phyloP scores from a whole-genome alignment of 2,113 vertebrate genomes.

The Paradoxurus hermaphroditus region DNA sequence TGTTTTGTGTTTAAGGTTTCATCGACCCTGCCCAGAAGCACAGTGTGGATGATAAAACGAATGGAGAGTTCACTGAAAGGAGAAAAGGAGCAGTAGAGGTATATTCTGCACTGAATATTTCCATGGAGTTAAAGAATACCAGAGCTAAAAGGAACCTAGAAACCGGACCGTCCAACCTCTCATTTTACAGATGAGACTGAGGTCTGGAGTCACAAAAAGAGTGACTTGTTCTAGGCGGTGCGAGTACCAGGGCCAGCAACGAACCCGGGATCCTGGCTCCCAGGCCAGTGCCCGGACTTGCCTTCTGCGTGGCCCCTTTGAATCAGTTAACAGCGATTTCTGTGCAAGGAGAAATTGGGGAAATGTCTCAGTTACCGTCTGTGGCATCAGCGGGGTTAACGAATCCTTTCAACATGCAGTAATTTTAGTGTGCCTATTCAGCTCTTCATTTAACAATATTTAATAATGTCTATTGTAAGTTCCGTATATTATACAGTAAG shows the following conservation, averaged over 20 bases:
- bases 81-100: neutral
- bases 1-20: neutral
- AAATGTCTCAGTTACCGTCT: neutral
- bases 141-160: neutral
- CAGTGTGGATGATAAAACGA: neutral
- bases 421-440: neutral
- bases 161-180: neutral
- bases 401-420: neutral
- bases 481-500: slow-evolving; percentile 42
- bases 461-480: slow-evolving; percentile 47
- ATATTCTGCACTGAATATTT: neutral
- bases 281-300: neutral
- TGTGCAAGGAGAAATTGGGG: neutral
- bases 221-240: neutral
- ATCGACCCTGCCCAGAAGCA: neutral
- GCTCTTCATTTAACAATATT: slow-evolving; percentile 55
- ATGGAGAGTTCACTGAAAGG: neutral
- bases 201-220: neutral
- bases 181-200: neutral
- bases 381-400: slow-evolving; percentile 10
- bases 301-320: neutral
- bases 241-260: neutral
- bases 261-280: neutral
- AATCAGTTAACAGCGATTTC: neutral
- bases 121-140: neutral